Percentiles rank a stretch among this genome's conserved stretches.
Evolutionary conservation across 2,888 invertebrate genomes (phyloP).

Genomic region (Octonoba sinensis): DNA sequence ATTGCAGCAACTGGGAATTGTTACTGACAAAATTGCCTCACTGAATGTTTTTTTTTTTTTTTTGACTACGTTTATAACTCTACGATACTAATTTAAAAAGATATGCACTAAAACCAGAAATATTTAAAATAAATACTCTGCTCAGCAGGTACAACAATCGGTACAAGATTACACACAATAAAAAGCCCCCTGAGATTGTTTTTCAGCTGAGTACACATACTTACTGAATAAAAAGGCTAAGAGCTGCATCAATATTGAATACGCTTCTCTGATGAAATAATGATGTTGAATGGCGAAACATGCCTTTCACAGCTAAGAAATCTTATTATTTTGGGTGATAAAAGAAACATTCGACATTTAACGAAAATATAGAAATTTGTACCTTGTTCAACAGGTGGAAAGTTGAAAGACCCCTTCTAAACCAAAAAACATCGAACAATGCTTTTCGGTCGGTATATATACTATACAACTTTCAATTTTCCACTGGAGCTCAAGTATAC

Average conservation of each 20-base stretch:
- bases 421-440: slow-evolving; percentile 23
- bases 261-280: slow-evolving; percentile 16
- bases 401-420: slow-evolving; percentile 27
- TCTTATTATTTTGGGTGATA: background rate
- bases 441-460: slow-evolving; percentile 14
- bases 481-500: slow-evolving; percentile 33
- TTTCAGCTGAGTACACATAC: slow-evolving; percentile 31
- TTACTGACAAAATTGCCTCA: too few species aligned
- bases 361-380: slow-evolving; percentile 38
- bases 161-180: slow-evolving; percentile 31
- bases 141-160: slow-evolving; percentile 40
- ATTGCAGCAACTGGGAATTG: background rate
- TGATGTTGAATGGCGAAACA: slow-evolving; percentile 18
- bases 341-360: slow-evolving; percentile 17
- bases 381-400: slow-evolving; percentile 37
- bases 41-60: too few species aligned
- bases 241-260: slow-evolving; percentile 17
- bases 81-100: too few species aligned
- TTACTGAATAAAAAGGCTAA: slow-evolving; percentile 27
- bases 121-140: slow-evolving; percentile 34
- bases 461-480: slow-evolving; percentile 35
- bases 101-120: background rate
- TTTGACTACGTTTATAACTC: too few species aligned
- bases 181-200: slow-evolving; percentile 50
- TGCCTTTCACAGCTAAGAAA: background rate